Percentiles rank a stretch among this genome's conserved stretches.
phyloP scores from a whole-genome alignment of 2,113 vertebrate species.

The Nipponia nippon region DNA sequence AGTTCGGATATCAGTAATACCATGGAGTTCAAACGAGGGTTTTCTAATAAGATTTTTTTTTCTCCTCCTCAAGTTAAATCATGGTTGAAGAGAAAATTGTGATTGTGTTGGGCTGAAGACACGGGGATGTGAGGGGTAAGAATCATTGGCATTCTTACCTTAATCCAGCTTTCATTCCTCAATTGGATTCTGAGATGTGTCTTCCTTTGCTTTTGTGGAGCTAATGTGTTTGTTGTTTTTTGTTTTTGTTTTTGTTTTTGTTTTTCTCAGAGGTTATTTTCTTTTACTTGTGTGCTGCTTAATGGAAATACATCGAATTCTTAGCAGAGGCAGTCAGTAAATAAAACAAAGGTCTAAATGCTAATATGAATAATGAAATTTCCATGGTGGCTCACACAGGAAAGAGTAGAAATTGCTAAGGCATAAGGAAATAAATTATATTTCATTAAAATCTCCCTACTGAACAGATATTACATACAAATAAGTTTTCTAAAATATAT shows the following conservation, averaged over 20 bases:
- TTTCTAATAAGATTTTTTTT: not conserved
- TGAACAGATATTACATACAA: not conserved
- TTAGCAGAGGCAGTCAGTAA: constrained; percentile 5
- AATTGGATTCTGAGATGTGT: not conserved
- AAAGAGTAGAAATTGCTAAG: constrained; percentile 11
- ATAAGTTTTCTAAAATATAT: constrained; percentile 1
- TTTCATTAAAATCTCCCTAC: constrained; percentile 7
- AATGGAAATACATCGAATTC: constrained; percentile 18
- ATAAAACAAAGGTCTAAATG: constrained; percentile 44
- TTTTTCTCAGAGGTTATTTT: not conserved
- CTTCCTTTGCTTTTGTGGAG: not conserved
- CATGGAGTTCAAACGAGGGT: not conserved
- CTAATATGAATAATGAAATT: constrained; percentile 34
- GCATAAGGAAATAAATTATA: constrained; percentile 15
- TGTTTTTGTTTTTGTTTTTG: not conserved
- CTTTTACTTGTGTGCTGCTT: not conserved
- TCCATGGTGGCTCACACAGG: not conserved
- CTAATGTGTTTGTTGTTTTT: not conserved
- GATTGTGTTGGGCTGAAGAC: not conserved
- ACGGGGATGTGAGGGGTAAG: not conserved
- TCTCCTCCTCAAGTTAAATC: not conserved
- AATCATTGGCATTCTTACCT: not conserved
- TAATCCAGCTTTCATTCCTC: not conserved
- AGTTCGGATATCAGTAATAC: not conserved
- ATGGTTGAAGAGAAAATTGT: not conserved